Percentiles rank a stretch among this genome's conserved stretches.
Conservation (phyloP, 2,113 vertebrate species). For the Vanacampus margaritifer region DNA sequence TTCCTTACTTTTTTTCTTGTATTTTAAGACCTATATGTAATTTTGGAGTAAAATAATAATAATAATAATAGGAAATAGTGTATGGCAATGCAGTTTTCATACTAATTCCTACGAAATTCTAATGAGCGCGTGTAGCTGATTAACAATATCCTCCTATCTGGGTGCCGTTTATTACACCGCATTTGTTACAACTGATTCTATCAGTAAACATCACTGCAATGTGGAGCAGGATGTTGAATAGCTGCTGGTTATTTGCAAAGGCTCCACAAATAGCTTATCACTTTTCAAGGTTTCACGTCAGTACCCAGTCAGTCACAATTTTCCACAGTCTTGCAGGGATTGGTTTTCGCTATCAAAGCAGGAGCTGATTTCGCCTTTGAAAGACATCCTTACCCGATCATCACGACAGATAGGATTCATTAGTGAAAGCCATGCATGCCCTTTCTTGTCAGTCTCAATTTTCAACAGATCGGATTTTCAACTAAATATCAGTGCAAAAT, state of each 20-base stretch:
- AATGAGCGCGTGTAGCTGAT: too few species aligned
- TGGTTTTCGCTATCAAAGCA: not conserved
- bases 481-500: not conserved
- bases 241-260: not conserved
- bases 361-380: not conserved
- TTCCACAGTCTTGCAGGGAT: not conserved
- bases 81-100: not conserved
- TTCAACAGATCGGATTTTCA: not conserved
- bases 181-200: not conserved
- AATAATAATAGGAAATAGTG: too few species aligned
- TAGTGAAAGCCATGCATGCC: not conserved
- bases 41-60: too few species aligned
- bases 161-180: not conserved
- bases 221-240: not conserved
- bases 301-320: not conserved
- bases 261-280: not conserved
- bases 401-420: not conserved
- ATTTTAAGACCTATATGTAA: too few species aligned
- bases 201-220: not conserved
- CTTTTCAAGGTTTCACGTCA: not conserved
- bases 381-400: not conserved
- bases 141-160: not conserved
- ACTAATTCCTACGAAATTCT: not conserved
- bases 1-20: too few species aligned
- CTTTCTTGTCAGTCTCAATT: not conserved